Evolutionary conservation across 2,888 invertebrate species (phyloP).

Genomic region (Dynastes maya): DNA sequence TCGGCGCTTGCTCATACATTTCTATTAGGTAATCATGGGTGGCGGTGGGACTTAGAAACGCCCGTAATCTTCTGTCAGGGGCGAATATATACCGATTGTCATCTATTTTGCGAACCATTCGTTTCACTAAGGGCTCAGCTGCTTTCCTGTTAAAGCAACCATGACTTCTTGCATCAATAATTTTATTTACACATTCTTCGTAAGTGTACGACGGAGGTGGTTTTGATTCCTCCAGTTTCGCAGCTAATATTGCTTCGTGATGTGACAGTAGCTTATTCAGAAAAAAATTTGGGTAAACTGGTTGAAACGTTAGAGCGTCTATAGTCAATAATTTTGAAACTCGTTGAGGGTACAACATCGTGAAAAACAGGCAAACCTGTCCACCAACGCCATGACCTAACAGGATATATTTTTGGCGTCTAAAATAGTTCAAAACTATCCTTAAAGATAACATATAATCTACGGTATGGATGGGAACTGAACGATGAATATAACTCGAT

Average conservation of each 20-base stretch:
- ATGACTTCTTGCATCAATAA: constrained; percentile 15
- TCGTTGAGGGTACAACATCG: constrained; percentile 21
- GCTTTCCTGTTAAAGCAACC: constrained; percentile 2
- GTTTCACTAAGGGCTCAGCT: constrained; percentile 12
- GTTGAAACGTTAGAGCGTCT: constrained; percentile 29
- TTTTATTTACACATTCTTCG: constrained; percentile 22
- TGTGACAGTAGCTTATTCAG: background rate
- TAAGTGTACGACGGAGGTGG: background rate
- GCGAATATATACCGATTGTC: constrained; percentile 6
- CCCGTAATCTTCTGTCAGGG: background rate
- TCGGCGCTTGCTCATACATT: background rate
- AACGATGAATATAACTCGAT: constrained; percentile 73
- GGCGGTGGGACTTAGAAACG: background rate
- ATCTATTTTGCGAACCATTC: constrained; percentile 13
- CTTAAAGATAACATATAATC: constrained; percentile 60
- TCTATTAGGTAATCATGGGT: background rate
- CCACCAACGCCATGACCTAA: constrained; percentile 64
- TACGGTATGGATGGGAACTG: constrained; percentile 56
- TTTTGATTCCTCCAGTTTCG: background rate
- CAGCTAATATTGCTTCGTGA: background rate
- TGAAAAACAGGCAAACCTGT: constrained; percentile 10
- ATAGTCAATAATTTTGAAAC: constrained; percentile 15
- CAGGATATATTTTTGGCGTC: constrained; percentile 62
- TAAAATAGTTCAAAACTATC: constrained; percentile 63
- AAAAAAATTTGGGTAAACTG: constrained; percentile 3